phyloP scores from a whole-genome alignment of 2,797 vertebrate species.

The Chaetodon trifasciatus region DNA sequence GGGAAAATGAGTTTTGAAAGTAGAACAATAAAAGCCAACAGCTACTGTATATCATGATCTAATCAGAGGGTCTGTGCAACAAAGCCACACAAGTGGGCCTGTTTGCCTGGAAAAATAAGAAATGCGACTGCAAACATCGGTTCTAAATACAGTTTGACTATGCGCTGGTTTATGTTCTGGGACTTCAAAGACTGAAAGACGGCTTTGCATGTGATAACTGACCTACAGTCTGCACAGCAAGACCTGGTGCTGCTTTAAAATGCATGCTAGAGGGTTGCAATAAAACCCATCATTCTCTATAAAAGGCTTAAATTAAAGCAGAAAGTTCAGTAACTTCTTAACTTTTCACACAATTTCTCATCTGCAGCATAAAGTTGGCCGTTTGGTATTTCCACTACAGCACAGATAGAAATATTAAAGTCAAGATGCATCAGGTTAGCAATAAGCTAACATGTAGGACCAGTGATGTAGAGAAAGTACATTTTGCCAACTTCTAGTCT shows the following conservation, averaged over 20 bases:
- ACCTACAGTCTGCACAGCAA: too few relatives aligned
- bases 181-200: too few relatives aligned
- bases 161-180: too few relatives aligned
- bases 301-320: background rate
- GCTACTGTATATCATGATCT: conserved; percentile 20
- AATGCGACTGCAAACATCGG: too few relatives aligned
- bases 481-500: background rate
- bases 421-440: background rate
- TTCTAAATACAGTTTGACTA: too few relatives aligned
- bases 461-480: background rate
- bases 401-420: background rate
- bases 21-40: conserved; percentile 33
- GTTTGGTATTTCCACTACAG: background rate
- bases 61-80: background rate
- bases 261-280: too few relatives aligned
- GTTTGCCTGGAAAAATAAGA: too few relatives aligned
- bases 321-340: too few relatives aligned
- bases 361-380: background rate
- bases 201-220: too few relatives aligned
- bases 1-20: conserved; percentile 23
- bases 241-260: too few relatives aligned
- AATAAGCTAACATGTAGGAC: background rate
- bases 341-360: background rate
- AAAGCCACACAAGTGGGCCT: background rate
- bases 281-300: too few relatives aligned